phyloP scores from a whole-genome alignment of 2,888 invertebrate genomes.

The Troilus luridus region DNA sequence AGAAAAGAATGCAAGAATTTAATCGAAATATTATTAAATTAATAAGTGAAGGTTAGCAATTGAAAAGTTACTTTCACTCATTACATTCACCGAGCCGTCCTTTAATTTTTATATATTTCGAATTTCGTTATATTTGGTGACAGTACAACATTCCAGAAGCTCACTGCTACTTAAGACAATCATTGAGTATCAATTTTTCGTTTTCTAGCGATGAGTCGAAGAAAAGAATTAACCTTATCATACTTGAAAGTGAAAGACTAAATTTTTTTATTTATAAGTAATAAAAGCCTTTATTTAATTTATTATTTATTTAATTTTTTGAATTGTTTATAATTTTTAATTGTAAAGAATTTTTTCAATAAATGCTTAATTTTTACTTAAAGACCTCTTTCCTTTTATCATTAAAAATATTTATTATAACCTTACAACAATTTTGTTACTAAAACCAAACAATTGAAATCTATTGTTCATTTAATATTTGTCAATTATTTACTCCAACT shows the following conservation, averaged over 20 bases:
- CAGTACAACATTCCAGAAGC: conserved; percentile 2
- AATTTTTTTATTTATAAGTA: background rate
- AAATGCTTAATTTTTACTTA: no score
- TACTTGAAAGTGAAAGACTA: background rate
- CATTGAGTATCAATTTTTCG: background rate
- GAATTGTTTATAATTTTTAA: no score
- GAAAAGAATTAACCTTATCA: background rate
- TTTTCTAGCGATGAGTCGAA: background rate
- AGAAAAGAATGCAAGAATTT: no score
- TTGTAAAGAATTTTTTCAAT: no score
- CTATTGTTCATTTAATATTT: no score
- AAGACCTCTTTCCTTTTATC: no score
- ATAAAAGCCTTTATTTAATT: background rate
- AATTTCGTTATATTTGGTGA: conserved; percentile 23
- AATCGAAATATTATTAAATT: background rate
- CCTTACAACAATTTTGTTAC: no score
- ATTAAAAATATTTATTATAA: no score
- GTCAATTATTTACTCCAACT: no score
- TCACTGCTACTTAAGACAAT: background rate
- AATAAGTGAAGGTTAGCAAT: background rate
- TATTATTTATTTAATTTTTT: no score
- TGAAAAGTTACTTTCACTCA: background rate
- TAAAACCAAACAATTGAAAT: no score
- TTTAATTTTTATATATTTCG: background rate
- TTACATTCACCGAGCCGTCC: background rate